Percentiles rank a stretch among this genome's conserved stretches.
These are phyloP conservation scores for Tamias sibiricus DNA, from an alignment of 2,113 vertebrate genomes.

Conservation along the genomic window DNA sequence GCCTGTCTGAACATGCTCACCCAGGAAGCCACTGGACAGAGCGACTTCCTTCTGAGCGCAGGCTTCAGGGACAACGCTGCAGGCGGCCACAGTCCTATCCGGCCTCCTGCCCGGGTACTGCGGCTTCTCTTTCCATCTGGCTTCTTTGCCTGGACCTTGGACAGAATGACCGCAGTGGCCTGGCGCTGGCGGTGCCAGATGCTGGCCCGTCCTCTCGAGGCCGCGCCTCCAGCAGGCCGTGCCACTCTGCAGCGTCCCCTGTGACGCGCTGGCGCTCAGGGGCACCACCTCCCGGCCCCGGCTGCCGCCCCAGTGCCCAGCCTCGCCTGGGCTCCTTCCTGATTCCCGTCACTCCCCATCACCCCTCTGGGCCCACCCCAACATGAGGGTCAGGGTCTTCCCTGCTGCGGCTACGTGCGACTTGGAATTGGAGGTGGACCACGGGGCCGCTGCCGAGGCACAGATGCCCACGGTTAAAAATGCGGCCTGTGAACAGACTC, in stretches of 20 bases:
- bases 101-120: background rate
- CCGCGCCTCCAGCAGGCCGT: background rate
- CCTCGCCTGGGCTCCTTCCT: background rate
- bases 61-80: background rate
- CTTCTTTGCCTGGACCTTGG: background rate
- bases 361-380: fast-evolving
- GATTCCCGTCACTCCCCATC: background rate
- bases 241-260: background rate
- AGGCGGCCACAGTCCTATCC: background rate
- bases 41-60: background rate
- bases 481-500: background rate
- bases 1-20: background rate
- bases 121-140: background rate
- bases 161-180: background rate
- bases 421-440: background rate
- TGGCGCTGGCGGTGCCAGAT: background rate
- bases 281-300: background rate
- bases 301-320: background rate
- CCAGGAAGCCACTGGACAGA: background rate
- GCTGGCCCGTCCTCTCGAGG: background rate
- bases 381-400: background rate
- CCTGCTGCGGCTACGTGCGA: background rate
- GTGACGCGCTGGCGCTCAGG: too few species aligned
- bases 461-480: background rate
- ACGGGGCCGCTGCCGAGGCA: background rate